Evolutionary conservation across 1,140 invertebrate genomes (phyloP), one percentile per base, ranked within the genome.

Genomic region (Thereuonema tuberculata): DNA sequence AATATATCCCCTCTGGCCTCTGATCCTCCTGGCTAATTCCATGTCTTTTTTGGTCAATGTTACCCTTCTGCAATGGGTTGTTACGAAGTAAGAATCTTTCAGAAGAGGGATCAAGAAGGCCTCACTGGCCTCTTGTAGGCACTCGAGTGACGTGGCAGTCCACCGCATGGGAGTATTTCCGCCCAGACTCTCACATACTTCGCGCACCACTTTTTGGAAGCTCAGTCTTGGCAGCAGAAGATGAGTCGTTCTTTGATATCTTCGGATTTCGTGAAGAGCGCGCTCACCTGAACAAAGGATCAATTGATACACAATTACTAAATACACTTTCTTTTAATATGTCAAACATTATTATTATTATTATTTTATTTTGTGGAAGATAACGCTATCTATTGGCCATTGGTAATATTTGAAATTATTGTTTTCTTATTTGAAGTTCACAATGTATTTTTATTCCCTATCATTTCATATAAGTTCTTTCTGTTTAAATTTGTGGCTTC

Each of bases 21-120:
- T 67, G 60, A 74, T 75, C 58, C 89, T 83, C 72, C 88, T 79
- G 50, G 89, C 89, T 64, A 91, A 75, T 72, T 95, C 91, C 68
- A 96, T 95, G 70, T 94, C 91, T 77, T 93, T 94, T 56, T 90
- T 89, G 90, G 93, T 94, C 70, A 95, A 93, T 63, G 91, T 94
- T n/a, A 63, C 60, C 3, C 62, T 43, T 23, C 31, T 62, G 20
- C 60, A 59, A 46, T 63, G 62, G 20, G 58, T 58, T 25, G 26
- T 23, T 17, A 15, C 37, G 15, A 63, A 43, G 27, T 63, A 62
- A 21, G 50, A 92, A 74, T 93, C 89, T 82, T 93, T 90, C 79
- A 71, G 93, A 15, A 93, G 78, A 66, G 87, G 87, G 9, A 92
- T 88, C 61, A 92, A 70, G 69, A 91, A 93, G 24, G 89, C 87